Conservation (phyloP, 2,113 vertebrate species). For the Regulus satrapa region DNA sequence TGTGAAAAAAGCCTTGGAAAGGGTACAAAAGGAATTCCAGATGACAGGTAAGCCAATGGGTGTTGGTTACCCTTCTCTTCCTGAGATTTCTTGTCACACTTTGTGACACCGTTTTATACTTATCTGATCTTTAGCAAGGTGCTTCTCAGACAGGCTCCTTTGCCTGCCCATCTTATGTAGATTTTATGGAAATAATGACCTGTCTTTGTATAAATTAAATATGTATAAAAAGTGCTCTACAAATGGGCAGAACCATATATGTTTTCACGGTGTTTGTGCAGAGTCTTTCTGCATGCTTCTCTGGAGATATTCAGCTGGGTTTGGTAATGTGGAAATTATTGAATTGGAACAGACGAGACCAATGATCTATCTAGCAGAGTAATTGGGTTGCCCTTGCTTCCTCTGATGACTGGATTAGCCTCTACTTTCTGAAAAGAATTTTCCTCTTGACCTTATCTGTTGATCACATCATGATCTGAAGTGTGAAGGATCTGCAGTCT, state of each 20-base stretch:
- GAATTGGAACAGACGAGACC: neutral
- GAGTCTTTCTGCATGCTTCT: neutral
- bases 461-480: neutral
- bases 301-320: neutral
- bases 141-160: neutral
- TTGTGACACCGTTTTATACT: neutral
- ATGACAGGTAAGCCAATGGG: conserved; percentile 50
- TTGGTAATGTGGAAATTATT: neutral
- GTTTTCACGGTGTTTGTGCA: neutral
- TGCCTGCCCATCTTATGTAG: neutral
- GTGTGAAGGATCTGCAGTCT: neutral
- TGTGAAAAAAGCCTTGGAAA: conserved; percentile 67
- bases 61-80: neutral
- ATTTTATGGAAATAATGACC: neutral
- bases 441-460: neutral
- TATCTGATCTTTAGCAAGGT: neutral
- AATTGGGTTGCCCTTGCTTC: neutral
- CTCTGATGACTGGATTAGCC: neutral
- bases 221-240: neutral
- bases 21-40: conserved; percentile 58
- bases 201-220: neutral
- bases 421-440: neutral
- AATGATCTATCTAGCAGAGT: neutral
- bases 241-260: neutral
- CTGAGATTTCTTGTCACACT: conserved; percentile 39